Conservation (phyloP, 30 jellyfish, hydroid and myxozoan species). For the Pseudorhiza aurosa region DNA sequence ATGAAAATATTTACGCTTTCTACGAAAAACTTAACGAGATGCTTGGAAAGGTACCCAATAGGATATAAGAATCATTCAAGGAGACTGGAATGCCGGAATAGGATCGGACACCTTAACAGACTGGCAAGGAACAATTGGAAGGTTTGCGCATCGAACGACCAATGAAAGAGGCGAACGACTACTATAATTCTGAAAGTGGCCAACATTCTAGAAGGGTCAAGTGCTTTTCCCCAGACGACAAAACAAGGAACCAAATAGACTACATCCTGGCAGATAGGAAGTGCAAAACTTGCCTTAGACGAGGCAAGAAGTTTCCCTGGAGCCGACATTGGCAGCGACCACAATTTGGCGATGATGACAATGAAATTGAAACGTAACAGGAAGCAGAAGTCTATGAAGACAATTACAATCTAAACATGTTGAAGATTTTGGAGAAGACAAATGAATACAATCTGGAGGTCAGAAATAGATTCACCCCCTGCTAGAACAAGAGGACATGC, state of each 20-base stretch:
- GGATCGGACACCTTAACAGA: constrained; percentile 46
- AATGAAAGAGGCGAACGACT: constrained; percentile 40
- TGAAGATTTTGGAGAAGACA: neutral
- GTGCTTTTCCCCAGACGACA: constrained; percentile 44
- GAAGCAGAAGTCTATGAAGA: neutral
- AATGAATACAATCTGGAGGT: neutral
- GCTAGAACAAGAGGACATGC: neutral
- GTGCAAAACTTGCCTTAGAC: constrained; percentile 1
- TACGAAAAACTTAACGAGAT: constrained; percentile 11
- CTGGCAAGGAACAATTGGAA: constrained; percentile 26
- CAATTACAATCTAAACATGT: neutral
- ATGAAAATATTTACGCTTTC: constrained; percentile 8
- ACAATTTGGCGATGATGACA: constrained; percentile 18
- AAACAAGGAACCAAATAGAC: constrained; percentile 18
- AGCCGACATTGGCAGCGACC: constrained; percentile 44
- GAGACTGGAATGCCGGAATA: constrained; percentile 52
- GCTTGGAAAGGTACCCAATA: neutral
- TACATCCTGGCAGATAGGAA: constrained; percentile 19
- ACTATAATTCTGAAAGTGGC: constrained; percentile 6
- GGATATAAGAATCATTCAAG: constrained; percentile 11
- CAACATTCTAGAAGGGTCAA: constrained; percentile 12
- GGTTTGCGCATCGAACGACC: constrained; percentile 27
- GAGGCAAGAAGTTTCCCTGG: constrained; percentile 20
- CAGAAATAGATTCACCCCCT: neutral
- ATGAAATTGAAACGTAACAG: constrained; percentile 15